Conservation (phyloP, 1,140 invertebrate species). For the Potamilus streckersoni region DNA sequence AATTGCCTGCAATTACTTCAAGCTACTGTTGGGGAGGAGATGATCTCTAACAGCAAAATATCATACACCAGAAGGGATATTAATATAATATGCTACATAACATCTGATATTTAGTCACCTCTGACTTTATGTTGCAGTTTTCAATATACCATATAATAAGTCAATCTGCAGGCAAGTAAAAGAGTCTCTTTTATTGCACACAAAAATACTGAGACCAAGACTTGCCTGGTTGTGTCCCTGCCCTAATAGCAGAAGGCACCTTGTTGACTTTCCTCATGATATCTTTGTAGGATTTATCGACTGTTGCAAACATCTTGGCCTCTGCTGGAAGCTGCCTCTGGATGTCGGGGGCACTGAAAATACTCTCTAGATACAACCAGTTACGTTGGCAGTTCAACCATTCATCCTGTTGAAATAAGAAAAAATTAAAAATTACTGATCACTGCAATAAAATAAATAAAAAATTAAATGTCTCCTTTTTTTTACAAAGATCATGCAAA, state of each 20-base stretch:
- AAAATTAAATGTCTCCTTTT: background rate
- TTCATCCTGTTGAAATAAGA: slow-evolving; percentile 75
- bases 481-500: background rate
- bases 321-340: slow-evolving; percentile 87
- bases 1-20: too few species aligned
- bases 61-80: too few species aligned
- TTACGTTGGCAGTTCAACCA: slow-evolving; percentile 87
- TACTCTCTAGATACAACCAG: slow-evolving; percentile 89
- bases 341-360: slow-evolving; percentile 89
- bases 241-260: slow-evolving; percentile 66
- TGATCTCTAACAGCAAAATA: too few species aligned
- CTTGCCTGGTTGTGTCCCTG: slow-evolving; percentile 65
- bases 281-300: slow-evolving; percentile 89
- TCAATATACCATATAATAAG: too few species aligned
- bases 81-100: too few species aligned
- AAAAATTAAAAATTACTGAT: background rate
- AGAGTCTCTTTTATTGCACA: too few species aligned
- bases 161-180: too few species aligned
- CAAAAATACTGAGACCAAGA: background rate
- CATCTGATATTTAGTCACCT: too few species aligned
- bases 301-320: slow-evolving; percentile 83
- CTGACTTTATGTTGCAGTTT: too few species aligned
- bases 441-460: background rate
- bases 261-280: slow-evolving; percentile 76
- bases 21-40: too few species aligned